Base-by-base conservation (phyloP, 2,797 vertebrate species). In the Mionectes olivaceus region DNA sequence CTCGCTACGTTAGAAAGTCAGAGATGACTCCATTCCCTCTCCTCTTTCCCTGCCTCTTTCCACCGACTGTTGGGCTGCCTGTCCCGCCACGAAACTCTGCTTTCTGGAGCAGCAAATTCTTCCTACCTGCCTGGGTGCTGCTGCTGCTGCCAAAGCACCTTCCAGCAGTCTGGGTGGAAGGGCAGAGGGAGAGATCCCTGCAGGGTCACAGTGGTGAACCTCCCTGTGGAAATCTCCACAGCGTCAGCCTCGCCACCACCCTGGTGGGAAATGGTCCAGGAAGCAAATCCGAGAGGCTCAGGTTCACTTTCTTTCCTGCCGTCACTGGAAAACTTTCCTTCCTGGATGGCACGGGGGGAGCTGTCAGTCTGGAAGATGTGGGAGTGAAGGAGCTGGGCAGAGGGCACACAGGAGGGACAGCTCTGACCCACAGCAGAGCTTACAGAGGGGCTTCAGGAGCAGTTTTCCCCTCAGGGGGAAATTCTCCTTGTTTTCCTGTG, bases 231-330 rank as follows among this genome's bases (percentile, higher is more conserved):
- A 95, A 32, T 61, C 65, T 92, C 74, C 13, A 21, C 59, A 76
- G 83, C 10, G 10, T 47, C 43, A 56, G 47, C 69, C 61, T 41
- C 82, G 12, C 46, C 55, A 76, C 53, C 60, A 44, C 39, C 11
- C 7, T 14, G 11, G 27, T 73, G 85, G 91, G 67, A 93, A 93
- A 82, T 1, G 4, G 25, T 28, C 86, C 88, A 90, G 83, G 70
- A 63, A 90, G 33, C 57, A 82, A 83, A 91, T 86, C 80, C 83
- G 64, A 79, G 59, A 76, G 32, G 52, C 70, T 95, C 69, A 27
- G 24, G 8, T 76, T 92, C 75, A 15, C 75, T 87, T 84, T 76
- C 53, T 63, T 49, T 35, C 79, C 91, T 75, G 17, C 39, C 13
- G 7, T 75, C 63, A 10, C 33, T 68, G 68, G 53, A 75, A 35